A percentile compares a stretch with the other conserved stretches of the same genome.
Conservation (phyloP, 2,888 invertebrate genomes). For the Gnatocerus cornutus region DNA sequence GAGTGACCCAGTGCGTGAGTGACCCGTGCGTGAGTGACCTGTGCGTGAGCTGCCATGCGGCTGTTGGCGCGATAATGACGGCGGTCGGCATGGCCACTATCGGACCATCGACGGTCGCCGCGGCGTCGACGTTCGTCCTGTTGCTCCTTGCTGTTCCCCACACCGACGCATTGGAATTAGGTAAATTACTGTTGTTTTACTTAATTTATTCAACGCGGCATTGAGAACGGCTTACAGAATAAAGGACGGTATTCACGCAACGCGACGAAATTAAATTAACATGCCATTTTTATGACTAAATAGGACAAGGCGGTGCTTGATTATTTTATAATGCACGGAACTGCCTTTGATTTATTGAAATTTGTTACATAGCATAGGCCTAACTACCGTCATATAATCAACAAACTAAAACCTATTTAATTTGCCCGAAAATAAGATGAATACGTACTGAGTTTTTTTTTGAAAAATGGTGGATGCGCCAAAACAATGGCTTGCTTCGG, state of each 20-base stretch:
- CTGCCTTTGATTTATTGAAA: slow-evolving; percentile 15
- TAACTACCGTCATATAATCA: too few species aligned
- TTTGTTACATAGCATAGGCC: too few species aligned
- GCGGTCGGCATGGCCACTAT: slow-evolving; percentile 60
- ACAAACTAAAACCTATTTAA: too few species aligned
- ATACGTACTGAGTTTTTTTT: too few species aligned
- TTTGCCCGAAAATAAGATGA: too few species aligned
- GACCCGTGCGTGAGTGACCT: slow-evolving; percentile 53
- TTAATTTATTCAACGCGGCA: slow-evolving; percentile 45
- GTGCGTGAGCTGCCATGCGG: slow-evolving; percentile 55
- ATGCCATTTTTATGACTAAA: slow-evolving; percentile 48
- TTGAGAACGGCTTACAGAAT: slow-evolving; percentile 35
- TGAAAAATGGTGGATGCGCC: too few species aligned
- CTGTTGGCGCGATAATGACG: slow-evolving; percentile 55
- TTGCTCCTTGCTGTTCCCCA: slow-evolving; percentile 50
- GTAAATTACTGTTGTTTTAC: slow-evolving; percentile 54
- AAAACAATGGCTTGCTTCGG: too few species aligned
- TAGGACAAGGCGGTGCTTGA: slow-evolving; percentile 36
- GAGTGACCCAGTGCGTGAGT: slow-evolving; percentile 53
- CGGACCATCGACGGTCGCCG: slow-evolving; percentile 54
- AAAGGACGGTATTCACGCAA: slow-evolving; percentile 45
- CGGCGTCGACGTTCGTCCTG: slow-evolving; percentile 53
- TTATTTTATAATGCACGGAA: slow-evolving; percentile 41
- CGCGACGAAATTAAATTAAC: slow-evolving; percentile 49
- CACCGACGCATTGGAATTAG: slow-evolving; percentile 57